Evolutionary conservation across 2,797 vertebrate genomes (phyloP).

Genomic region (Semotilus atromaculatus): DNA sequence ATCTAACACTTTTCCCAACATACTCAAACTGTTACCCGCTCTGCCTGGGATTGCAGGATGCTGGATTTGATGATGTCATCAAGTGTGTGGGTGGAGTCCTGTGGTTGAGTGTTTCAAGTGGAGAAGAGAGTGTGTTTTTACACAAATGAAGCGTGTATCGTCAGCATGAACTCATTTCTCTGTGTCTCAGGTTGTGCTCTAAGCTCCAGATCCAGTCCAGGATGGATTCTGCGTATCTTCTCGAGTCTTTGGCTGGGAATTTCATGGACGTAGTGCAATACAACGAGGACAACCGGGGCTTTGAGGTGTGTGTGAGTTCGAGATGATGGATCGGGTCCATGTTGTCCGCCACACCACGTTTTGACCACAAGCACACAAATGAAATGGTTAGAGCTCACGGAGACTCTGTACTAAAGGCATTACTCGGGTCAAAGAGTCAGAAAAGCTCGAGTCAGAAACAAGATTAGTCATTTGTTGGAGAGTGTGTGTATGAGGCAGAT

Average conservation of each 20-base stretch:
- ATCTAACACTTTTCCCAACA: background rate
- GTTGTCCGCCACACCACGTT: background rate
- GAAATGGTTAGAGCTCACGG: background rate
- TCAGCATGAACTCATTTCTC: background rate
- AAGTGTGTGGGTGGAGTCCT: background rate
- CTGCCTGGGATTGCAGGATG: no score
- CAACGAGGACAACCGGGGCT: constrained; percentile 74
- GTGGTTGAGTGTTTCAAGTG: background rate
- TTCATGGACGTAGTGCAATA: constrained; percentile 78
- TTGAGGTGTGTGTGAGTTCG: constrained; percentile 72
- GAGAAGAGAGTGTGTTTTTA: background rate
- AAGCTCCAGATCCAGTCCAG: constrained; percentile 73
- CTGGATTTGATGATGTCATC: constrained; percentile 18
- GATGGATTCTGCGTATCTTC: constrained; percentile 76
- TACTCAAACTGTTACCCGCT: background rate
- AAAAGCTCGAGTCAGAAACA: background rate
- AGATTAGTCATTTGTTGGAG: background rate
- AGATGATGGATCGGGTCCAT: background rate
- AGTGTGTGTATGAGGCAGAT: constrained; percentile 20
- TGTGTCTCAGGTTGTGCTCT: constrained; percentile 73
- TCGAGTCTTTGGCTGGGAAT: constrained; percentile 76
- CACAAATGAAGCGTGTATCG: background rate
- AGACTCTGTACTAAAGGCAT: background rate
- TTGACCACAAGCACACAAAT: background rate
- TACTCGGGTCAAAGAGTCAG: background rate